Conservation (phyloP, 2,113 vertebrate genomes). For the Eurystomus gularis region DNA sequence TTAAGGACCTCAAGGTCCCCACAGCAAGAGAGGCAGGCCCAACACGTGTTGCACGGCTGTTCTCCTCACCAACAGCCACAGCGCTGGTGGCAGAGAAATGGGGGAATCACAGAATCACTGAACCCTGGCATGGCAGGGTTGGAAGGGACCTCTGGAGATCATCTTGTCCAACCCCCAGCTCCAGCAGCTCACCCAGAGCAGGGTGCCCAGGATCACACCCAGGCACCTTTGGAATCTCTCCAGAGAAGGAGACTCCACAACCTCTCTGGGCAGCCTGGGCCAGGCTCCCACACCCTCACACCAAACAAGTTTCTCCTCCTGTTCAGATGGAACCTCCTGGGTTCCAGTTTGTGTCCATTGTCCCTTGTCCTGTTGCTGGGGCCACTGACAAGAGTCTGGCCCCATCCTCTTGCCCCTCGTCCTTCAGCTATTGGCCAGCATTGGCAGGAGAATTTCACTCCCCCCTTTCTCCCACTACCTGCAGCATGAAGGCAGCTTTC, state of each 20-base stretch:
- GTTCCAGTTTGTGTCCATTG: neutral
- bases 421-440: neutral
- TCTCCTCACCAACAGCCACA: neutral
- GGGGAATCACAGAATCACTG: neutral
- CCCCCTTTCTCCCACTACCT: rapidly evolving
- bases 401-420: neutral
- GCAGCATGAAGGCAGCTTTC: no score
- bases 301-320: neutral
- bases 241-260: neutral
- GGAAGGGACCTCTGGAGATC: neutral
- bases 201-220: neutral
- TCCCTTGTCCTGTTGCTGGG: neutral
- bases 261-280: neutral
- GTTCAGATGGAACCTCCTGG: neutral
- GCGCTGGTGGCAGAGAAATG: neutral
- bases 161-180: neutral
- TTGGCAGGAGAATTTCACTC: neutral
- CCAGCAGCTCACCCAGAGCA: neutral
- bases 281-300: no score
- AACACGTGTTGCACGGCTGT: neutral
- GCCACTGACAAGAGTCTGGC: neutral
- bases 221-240: neutral
- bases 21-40: neutral
- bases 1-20: constrained; percentile 49
- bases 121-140: neutral